Evolutionary conservation across 2,113 vertebrate genomes (phyloP).

Genomic region (Scartelaos histophorus): DNA sequence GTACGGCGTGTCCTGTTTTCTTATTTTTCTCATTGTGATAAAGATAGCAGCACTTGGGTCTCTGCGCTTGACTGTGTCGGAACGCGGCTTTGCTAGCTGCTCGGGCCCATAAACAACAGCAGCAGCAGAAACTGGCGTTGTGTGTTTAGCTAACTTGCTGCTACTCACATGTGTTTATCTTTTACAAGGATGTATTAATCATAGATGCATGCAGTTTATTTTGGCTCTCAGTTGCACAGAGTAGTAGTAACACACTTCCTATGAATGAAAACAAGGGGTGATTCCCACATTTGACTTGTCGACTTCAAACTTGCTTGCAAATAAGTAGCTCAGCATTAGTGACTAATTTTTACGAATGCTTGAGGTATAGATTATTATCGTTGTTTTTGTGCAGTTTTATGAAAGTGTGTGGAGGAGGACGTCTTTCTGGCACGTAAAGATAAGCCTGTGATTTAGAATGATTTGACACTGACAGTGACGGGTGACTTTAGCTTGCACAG

Average conservation of each 20-base stretch:
- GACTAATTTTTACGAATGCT: background rate
- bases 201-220: background rate
- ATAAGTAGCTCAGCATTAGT: background rate
- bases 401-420: too few species aligned
- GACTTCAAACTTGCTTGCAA: too few species aligned
- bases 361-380: too few species aligned
- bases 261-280: background rate
- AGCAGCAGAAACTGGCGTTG: slow-evolving; percentile 14
- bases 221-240: background rate
- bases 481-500: background rate
- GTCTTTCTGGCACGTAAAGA: background rate
- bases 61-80: slow-evolving; percentile 44
- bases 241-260: background rate
- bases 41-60: slow-evolving; percentile 7
- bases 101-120: slow-evolving; percentile 32
- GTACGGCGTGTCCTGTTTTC: slow-evolving; percentile 54
- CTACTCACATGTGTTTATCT: background rate
- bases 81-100: slow-evolving; percentile 50
- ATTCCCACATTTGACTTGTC: background rate
- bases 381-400: too few species aligned
- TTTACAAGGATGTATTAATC: too few species aligned
- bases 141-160: slow-evolving; percentile 33
- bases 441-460: background rate
- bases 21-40: slow-evolving; percentile 20
- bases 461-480: background rate